Base-by-base conservation (phyloP, 2,113 vertebrate species). In the Mastomys coucha region DNA sequence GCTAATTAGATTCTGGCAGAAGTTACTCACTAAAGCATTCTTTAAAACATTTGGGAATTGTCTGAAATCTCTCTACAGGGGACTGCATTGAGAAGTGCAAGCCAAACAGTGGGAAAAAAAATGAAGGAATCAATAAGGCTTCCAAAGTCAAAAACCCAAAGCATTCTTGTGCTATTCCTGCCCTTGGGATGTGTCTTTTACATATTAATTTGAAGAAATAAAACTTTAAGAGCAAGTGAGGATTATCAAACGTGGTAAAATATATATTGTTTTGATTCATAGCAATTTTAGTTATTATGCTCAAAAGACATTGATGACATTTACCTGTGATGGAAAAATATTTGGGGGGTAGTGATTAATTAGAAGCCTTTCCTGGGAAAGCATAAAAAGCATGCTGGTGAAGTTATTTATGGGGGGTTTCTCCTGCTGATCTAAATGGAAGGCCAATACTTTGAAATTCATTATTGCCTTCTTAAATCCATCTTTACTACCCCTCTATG, bases 1-100 rank as follows among this genome's bases (percentile, higher is more conserved):
- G 89, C 97, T 97, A 96, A 97, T 96, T 97, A 97, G 93, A 96
- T 92, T 96, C 94, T 97, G 93, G 73, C 91, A 97, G 91, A 96
- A 97, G 87, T 93, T 93, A 80, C n/a, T 91, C 80, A 96, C 51
- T 85, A 91, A 96, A 94, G 39, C 76, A 75, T 87, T 97, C 89
- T 96, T 97, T 22, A 96, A 93, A 96, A 97, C 89, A 92, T 97
- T 97, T 96, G 95, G 89, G 91, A 88, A 94, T 93, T 96, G 89
- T 28, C 58, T 88, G 77, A 96, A 93, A 94, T 91, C 87, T 96
- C 97, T 95, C 77, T 84, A 94, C 42, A 82, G 95, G 94, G 81
- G 81, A 67, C 72, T 96, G 20, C 92, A 89, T 92, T 95, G 92
- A 81, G 49, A 94, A 92, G 65, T 76, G 73, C 28, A 91, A 45